Evolutionary conservation across 1,140 invertebrate species (phyloP).

Genomic region (Zaprionus ornatus): DNA sequence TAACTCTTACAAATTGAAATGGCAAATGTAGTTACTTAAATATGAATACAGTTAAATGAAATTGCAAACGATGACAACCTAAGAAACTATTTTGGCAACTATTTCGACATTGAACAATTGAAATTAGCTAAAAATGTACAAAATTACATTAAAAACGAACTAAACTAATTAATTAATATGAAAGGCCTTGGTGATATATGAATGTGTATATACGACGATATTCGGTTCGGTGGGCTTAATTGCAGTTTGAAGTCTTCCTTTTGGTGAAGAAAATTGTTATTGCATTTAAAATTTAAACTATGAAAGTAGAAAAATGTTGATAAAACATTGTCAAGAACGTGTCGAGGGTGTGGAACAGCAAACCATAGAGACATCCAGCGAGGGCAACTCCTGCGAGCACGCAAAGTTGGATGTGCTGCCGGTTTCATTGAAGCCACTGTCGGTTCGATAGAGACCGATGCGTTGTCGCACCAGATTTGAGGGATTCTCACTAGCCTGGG

Average conservation of each 20-base stretch:
- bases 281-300: conserved; percentile 49
- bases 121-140: conserved; percentile 32
- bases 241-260: conserved; percentile 26
- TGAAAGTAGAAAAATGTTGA: conserved; percentile 8
- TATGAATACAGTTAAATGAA: conserved; percentile 23
- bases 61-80: conserved; percentile 43
- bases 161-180: conserved; percentile 28
- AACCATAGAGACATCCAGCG: conserved; percentile 65
- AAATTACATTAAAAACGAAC: conserved; percentile 8
- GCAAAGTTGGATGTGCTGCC: conserved; percentile 65
- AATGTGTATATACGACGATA: neutral
- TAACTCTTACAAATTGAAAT: conserved; percentile 3
- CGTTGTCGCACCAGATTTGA: conserved; percentile 8
- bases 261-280: conserved; percentile 44
- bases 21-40: neutral
- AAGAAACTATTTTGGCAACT: conserved; percentile 46
- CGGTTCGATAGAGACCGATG: conserved; percentile 62
- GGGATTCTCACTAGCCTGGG: neutral
- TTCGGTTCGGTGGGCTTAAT: conserved; percentile 38
- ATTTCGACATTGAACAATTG: conserved; percentile 15
- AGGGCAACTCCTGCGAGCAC: conserved; percentile 54
- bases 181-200: conserved; percentile 34
- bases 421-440: conserved; percentile 83
- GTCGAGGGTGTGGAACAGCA: conserved; percentile 77
- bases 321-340: conserved; percentile 44